Base-by-base conservation (phyloP, 2,888 invertebrate genomes). In the Caenorhabditis sp. region DNA sequence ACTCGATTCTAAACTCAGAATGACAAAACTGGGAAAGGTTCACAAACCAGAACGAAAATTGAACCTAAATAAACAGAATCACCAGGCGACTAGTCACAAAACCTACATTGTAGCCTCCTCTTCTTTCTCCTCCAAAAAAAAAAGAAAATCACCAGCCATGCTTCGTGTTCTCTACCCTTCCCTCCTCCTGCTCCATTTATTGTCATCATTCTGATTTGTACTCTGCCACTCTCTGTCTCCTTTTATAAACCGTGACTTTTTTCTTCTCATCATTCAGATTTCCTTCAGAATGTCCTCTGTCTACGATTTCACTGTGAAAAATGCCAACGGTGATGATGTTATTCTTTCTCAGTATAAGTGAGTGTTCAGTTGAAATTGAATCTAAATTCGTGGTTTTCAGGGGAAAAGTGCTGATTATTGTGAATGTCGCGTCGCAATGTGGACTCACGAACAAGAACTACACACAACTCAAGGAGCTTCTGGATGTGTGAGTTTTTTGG, bases 381-480 rank as follows among this genome's bases (percentile, higher is more conserved):
- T 10, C 0, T 8, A n/a, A 10, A 8, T 51, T 24, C 24, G 1
- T 16, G 26, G 5, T 28, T 49, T 69, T 38, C 90, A 94, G 94
- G 90, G 96, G 95, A 22, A 94, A 95, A 87, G 95, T 96, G 2
- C 93, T 95, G 0, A 92, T 96, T n/a, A 95, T 96, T 73, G 96
- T 96, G 0, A 96, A 96, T 91, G 96, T 96, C 10, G 96, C 96
- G 0, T 95, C 95, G 1, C 94, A 96, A 91, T 96, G 96, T 93
- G 96, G 96, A 0, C 93, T 95, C 68, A 96, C 96, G 0, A 94
- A 95, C 85, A 94, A 94, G 85, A 96, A 96, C 93, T 96, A 96
- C 93, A 94, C 94, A 84, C 95, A 96, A 92, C 93, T 96, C 77
- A 95, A 95, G 86, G 89, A 84, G 35, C 28, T 84, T 14, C 66